These are phyloP conservation scores for Drosophila sordidapex DNA, from an alignment of 2,888 invertebrate genomes.

Conservation along the genomic window DNA sequence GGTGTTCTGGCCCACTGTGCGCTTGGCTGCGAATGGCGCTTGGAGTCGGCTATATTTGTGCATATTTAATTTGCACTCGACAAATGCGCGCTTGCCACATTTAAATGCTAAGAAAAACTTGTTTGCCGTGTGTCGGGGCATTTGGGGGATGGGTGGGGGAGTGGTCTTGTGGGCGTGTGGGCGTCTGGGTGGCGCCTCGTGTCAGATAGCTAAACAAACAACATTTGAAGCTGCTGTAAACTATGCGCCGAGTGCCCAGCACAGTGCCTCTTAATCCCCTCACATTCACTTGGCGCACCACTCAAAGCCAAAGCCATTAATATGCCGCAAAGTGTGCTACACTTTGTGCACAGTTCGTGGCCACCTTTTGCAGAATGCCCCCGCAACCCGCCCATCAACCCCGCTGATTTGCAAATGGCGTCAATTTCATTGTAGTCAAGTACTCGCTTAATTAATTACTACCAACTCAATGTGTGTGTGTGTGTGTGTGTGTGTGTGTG, in stretches of 20 bases:
- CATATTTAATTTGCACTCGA: slow-evolving; percentile 80
- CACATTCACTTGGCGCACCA: neutral
- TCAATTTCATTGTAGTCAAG: slow-evolving; percentile 78
- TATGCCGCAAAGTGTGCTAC: slow-evolving; percentile 66
- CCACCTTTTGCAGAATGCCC: slow-evolving; percentile 5
- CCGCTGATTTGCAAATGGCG: slow-evolving; percentile 61
- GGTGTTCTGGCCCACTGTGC: slow-evolving; percentile 24
- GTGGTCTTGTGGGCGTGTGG: slow-evolving; percentile 1
- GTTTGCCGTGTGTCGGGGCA: neutral
- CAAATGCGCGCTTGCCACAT: slow-evolving; percentile 64
- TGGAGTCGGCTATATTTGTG: slow-evolving; percentile 50
- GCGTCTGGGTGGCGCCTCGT: slow-evolving; percentile 19
- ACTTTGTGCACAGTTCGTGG: slow-evolving; percentile 45
- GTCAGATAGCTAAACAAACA: slow-evolving; percentile 56
- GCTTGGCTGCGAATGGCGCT: slow-evolving; percentile 31
- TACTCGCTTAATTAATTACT: slow-evolving; percentile 72
- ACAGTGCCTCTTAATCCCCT: neutral
- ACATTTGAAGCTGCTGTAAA: slow-evolving; percentile 48
- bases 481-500: slow-evolving; percentile 11
- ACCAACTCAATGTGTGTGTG: slow-evolving; percentile 11
- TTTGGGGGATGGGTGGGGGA: neutral
- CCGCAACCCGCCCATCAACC: neutral
- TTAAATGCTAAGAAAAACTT: slow-evolving; percentile 36
- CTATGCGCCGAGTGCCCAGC: slow-evolving; percentile 43
- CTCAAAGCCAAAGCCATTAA: slow-evolving; percentile 54